Evolutionary conservation across 2,113 vertebrate species (phyloP), one percentile per base, ranked within the genome.

Genomic region (Emydocephalus ijimae): DNA sequence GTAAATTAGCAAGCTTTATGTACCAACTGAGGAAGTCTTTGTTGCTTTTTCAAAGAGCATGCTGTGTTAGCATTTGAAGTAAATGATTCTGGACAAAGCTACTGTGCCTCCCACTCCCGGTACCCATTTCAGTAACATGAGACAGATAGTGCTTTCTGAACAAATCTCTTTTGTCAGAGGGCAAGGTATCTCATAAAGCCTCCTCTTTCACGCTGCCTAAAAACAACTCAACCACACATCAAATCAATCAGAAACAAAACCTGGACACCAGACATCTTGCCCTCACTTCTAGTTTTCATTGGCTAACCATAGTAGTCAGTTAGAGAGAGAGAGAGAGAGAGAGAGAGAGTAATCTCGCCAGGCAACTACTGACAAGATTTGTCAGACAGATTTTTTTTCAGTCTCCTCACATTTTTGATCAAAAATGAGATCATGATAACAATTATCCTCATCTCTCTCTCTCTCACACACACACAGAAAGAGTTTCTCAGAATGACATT

Each of bases 1-100:
- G 95, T 92, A 97, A 96, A 96, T 96, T 91, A 96, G 92, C 90
- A 95, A 95, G 91, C 89, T 87, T 96, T 94, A 93, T 7, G 54
- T 86, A 95, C 85, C 91, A 95, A 94, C 0, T 91, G 93, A 95
- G 95, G 89, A 92, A 61, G 81, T 94, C 91, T 86, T 95, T 56
- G 89, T 92, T 94, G 91, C n/a, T 95, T 11, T 93, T 94, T 93
- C 90, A 88, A 0, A 64, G 74, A 92, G 91, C 20, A 85, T 52
- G 91, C 87, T 90, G 89, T 0, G 34, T 88, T 54, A 90, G 8
- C 23, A 93, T 95, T 96, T 93, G 61, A 95, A 89, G 39, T n/a
- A 94, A 95, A 26, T 61, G 90, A 94, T 56, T 92, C 74, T 2
- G 4, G 59, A 94, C 88, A 94, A 94, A 95, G 92, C 91, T 87